phyloP scores from a whole-genome alignment of 2,113 vertebrate species.

The Psilopsiagon aymara region DNA sequence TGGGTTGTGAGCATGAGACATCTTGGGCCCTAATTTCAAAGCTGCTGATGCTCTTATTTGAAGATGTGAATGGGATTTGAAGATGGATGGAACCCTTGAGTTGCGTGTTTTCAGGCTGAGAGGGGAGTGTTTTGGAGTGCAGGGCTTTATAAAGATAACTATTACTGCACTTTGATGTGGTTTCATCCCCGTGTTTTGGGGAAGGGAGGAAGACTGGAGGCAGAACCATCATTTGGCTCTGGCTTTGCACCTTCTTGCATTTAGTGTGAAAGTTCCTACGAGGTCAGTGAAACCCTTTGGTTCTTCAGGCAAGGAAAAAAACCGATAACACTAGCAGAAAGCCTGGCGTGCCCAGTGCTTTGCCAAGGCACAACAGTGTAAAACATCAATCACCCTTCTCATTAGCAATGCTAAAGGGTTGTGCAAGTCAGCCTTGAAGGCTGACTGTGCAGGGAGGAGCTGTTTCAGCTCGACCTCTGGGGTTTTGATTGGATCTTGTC shows the following conservation, averaged over 20 bases:
- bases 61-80: background rate
- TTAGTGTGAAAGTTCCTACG: background rate
- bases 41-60: background rate
- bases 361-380: background rate
- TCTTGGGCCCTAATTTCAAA: background rate
- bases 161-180: background rate
- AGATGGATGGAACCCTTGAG: background rate
- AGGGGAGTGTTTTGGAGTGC: background rate
- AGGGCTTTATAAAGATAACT: background rate
- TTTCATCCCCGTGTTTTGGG: background rate
- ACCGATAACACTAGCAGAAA: background rate
- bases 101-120: rapidly evolving
- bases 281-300: background rate
- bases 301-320: background rate
- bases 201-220: background rate
- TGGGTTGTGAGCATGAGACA: background rate
- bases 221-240: background rate
- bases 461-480: background rate
- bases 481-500: background rate
- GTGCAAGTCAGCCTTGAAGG: background rate
- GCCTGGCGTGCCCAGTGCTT: background rate
- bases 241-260: background rate
- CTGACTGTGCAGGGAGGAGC: background rate
- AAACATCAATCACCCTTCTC: background rate
- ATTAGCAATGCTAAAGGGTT: background rate